Conservation (phyloP, 2,888 invertebrate genomes). For the Adelphocoris suturalis region DNA sequence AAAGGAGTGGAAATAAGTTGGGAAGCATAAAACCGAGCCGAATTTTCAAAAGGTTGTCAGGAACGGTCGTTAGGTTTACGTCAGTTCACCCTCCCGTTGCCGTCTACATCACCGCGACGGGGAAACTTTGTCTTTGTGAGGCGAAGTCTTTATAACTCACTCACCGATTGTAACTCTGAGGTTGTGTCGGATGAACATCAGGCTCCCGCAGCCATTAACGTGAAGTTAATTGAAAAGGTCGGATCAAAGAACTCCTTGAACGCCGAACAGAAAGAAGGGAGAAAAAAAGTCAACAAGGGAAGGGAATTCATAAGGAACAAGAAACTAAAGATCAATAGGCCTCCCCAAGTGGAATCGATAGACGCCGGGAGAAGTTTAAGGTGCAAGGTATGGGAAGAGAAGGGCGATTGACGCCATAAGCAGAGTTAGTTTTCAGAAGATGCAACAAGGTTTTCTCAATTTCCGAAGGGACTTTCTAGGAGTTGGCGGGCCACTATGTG, state of each 20-base stretch:
- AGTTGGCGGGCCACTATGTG: too few species aligned
- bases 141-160: background rate
- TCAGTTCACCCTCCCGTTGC: too few species aligned
- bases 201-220: background rate
- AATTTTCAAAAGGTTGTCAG: too few species aligned
- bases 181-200: background rate
- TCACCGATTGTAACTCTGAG: background rate
- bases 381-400: background rate
- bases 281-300: background rate
- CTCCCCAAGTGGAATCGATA: background rate
- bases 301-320: constrained; percentile 20
- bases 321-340: constrained; percentile 15
- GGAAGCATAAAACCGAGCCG: too few species aligned
- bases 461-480: too few species aligned
- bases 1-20: too few species aligned
- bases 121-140: background rate
- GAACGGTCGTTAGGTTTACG: too few species aligned
- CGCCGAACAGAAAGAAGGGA: background rate
- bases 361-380: background rate
- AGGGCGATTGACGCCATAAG: too few species aligned
- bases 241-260: constrained; percentile 1
- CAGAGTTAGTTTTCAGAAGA: too few species aligned
- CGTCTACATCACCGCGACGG: background rate
- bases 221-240: background rate
- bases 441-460: too few species aligned